Base-by-base conservation (phyloP, 2,113 vertebrate species). In the Octodon degus region DNA sequence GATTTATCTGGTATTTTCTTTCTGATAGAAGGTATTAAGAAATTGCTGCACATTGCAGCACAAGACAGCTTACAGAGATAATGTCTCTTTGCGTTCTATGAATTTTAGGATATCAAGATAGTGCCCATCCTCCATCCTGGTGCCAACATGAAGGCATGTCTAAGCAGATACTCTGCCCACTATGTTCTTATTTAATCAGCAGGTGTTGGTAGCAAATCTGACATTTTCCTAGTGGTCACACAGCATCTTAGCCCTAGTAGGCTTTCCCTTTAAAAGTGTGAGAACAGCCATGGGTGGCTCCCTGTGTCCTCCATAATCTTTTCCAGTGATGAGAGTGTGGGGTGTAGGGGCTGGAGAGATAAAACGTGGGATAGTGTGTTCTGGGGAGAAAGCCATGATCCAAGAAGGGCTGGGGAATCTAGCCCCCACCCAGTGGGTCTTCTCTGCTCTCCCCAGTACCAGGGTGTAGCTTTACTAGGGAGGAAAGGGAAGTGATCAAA, bases 1-100 rank as follows among this genome's bases (percentile, higher is more conserved):
- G 92, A 90, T 94, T 96, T 95, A 40, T 80, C 67, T 55, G 27
- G 27, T 5, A 13, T 34, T 16, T 63, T 84, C 37, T 16, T 63
- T 94, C 91, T 84, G 63, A 81, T 85, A 34, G 55, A 16, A 47
- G 43, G 2, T 76, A 79, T 89, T 95, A 89, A 89, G 94, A 95
- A 95, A 86, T 88, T n/a, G 25, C 65, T 80, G 47, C 5, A 65
- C 12, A 9, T 0, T 62, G 60, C 40, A 53, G n/a, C 80, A 65
- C 3, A 89, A 85, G 27, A 43, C 14, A 19, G 84, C 84, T 93
- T 68, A 85, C 93, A 37, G 47, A 10, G 58, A 34, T 60, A 79
- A 65, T 43, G n/a, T 93, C 85, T 70, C 24, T 19, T 83, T 91
- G 53, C 32, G 34, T 91, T 81, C 63, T 9, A 3, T 43, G 12